A percentile compares a stretch with the other conserved stretches of the same genome.
Evolutionary conservation across 2,113 vertebrate genomes (phyloP).

Genomic region (Cephalopholis sonnerati): DNA sequence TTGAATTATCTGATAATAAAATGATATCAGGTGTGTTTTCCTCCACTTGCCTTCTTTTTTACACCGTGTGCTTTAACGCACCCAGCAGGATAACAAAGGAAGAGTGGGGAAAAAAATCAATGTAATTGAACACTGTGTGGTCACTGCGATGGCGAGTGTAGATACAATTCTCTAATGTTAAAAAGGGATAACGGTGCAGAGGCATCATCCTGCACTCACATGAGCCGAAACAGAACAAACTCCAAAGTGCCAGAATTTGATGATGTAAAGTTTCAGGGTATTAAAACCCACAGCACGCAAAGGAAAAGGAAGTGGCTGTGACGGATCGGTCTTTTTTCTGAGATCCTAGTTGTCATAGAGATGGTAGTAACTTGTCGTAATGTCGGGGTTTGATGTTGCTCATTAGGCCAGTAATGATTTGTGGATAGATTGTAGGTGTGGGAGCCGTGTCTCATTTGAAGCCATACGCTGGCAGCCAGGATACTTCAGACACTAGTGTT

Average conservation of each 20-base stretch:
- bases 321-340: neutral
- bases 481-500: slow-evolving; percentile 62
- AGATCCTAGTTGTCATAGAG: slow-evolving; percentile 72
- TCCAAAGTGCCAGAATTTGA: neutral
- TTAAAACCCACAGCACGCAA: slow-evolving; percentile 12
- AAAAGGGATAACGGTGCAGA: slow-evolving; percentile 35
- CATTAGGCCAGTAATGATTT: slow-evolving; percentile 71
- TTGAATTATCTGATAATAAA: slow-evolving; percentile 29
- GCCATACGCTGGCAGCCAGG: slow-evolving; percentile 11
- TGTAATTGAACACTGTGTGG: slow-evolving; percentile 62
- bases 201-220: slow-evolving; percentile 26
- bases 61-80: slow-evolving; percentile 19
- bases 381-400: slow-evolving; percentile 65
- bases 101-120: slow-evolving; percentile 56
- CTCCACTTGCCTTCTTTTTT: slow-evolving; percentile 1
- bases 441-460: slow-evolving; percentile 61
- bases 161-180: slow-evolving; percentile 32
- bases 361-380: slow-evolving; percentile 61
- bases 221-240: neutral
- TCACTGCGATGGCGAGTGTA: slow-evolving; percentile 26
- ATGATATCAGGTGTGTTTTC: slow-evolving; percentile 14
- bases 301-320: neutral
- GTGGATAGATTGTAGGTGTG: slow-evolving; percentile 62
- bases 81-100: slow-evolving; percentile 44
- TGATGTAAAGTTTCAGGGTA: slow-evolving; percentile 10